Evolutionary conservation across 1,140 invertebrate genomes (phyloP), one percentile per base, ranked within the genome.

Genomic region (Dendroctonus valens): DNA sequence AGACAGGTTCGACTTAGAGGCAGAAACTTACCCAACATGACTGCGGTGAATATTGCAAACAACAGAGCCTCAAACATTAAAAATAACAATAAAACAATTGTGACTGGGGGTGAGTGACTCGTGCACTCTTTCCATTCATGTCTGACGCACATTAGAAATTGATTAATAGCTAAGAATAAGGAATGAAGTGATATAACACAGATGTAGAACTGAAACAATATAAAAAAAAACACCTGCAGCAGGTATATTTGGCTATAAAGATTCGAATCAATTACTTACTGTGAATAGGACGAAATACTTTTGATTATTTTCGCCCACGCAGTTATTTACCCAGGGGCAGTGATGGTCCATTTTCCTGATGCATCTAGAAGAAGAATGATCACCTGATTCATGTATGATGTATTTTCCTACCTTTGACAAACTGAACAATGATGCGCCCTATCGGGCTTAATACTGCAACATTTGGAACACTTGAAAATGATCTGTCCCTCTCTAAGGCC

Each of bases 291-390:
- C 96, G 85, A 99, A 99, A 82, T 92, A 99, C 81, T 99, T 99
- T 84, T 99, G 98, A 86, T 99, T 99, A 76, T 94, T 96, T 82
- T 99, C 96, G 6, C 97, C 98, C 5, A 99, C 96, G 83, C 98
- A 99, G 79, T 99, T 99, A 77, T 99, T 99, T 0, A 99, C 93
- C 93, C 94, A 98, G 0, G 95, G 96, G 82, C 96, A 99, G 78
- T 99, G 97, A 80, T 99, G 97, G 80, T 99, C 97, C 97, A 99
- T 99, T 84, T 98, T 98, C 64, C 91, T 84, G 69, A 99, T 96
- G 79, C 96, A 98, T 72, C 89, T 85, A 64, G 37, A 41, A 41
- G 11, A 44, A 59, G 26, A n/a, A 7, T 9, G 46, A 44, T 26
- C 0, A 15, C 42, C 42, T 46, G 37, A n/a, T n/a, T n/a, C n/a